These are phyloP conservation scores for Corythaixoides concolor DNA, from an alignment of 2,113 vertebrate species.

Conservation along the genomic window DNA sequence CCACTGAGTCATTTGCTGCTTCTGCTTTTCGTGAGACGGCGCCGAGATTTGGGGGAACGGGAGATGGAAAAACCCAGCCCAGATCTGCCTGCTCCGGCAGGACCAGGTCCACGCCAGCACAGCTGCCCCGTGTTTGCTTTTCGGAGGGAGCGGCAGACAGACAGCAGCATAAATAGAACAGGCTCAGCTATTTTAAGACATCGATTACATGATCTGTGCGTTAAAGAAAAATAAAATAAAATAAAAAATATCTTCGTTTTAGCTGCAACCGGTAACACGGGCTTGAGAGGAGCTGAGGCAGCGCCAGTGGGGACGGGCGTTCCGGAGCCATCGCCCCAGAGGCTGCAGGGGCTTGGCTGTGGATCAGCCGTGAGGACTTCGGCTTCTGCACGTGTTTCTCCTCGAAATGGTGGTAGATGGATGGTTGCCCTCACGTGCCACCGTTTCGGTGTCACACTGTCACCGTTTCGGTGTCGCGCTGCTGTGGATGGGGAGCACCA, in stretches of 20 bases:
- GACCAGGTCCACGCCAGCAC: neutral
- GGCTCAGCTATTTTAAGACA: slow-evolving; percentile 40
- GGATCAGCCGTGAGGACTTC: neutral
- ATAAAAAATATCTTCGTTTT: neutral
- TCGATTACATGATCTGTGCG: neutral
- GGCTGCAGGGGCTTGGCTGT: accelerated
- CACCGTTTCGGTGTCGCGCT: accelerated
- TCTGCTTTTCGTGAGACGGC: neutral
- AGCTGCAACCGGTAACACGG: neutral
- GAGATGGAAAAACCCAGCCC: neutral
- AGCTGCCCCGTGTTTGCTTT: slow-evolving; percentile 19
- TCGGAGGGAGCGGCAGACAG: neutral
- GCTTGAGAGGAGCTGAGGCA: neutral
- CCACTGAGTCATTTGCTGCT: slow-evolving; percentile 40
- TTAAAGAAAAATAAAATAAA: neutral
- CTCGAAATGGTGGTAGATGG: neutral
- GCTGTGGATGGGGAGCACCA: accelerated
- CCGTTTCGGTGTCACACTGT: accelerated
- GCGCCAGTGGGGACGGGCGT: accelerated
- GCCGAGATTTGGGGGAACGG: neutral
- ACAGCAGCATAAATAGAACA: slow-evolving; percentile 52
- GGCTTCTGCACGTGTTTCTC: neutral
- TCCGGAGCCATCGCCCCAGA: accelerated
- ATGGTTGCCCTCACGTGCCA: accelerated
- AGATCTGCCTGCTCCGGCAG: neutral